Evolutionary conservation across 2,888 invertebrate species (phyloP).

Genomic region (Adelognathus sp.): DNA sequence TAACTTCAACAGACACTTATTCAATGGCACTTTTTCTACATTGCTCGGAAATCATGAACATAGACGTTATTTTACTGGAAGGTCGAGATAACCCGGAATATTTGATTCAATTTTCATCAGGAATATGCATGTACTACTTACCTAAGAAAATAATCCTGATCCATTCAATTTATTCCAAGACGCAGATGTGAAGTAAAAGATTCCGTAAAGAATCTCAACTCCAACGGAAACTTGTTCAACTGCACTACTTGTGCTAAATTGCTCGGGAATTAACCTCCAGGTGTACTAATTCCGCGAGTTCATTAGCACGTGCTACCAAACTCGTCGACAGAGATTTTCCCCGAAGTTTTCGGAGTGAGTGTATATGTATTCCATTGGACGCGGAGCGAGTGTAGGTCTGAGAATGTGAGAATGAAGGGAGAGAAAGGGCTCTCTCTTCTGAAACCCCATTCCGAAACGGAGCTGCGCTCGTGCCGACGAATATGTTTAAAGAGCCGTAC

Average conservation of each 20-base stretch:
- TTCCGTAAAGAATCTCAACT: not conserved
- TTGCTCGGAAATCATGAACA: no score
- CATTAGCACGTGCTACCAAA: constrained; percentile 65
- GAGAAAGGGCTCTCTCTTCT: constrained; percentile 18
- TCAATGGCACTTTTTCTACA: no score
- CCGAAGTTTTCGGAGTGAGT: constrained; percentile 49
- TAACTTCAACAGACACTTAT: no score
- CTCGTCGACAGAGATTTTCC: constrained; percentile 61
- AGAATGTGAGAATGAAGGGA: constrained; percentile 41
- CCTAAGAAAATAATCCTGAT: not conserved
- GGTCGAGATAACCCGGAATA: not conserved
- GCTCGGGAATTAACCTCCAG: constrained; percentile 48
- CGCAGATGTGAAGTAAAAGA: not conserved
- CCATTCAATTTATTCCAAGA: not conserved
- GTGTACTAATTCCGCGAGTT: constrained; percentile 65
- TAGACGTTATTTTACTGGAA: no score
- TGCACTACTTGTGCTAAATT: constrained; percentile 22
- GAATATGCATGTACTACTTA: not conserved
- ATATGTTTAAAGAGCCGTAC: constrained; percentile 61
- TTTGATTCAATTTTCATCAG: constrained; percentile 2
- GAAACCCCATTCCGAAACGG: constrained; percentile 13
- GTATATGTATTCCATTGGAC: constrained; percentile 8
- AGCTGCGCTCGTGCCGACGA: constrained; percentile 59
- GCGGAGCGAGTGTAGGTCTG: not conserved
- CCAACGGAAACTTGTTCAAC: not conserved